Evolutionary conservation across 2,113 vertebrate species (phyloP).

Genomic region (Benitochromis conjunctus): DNA sequence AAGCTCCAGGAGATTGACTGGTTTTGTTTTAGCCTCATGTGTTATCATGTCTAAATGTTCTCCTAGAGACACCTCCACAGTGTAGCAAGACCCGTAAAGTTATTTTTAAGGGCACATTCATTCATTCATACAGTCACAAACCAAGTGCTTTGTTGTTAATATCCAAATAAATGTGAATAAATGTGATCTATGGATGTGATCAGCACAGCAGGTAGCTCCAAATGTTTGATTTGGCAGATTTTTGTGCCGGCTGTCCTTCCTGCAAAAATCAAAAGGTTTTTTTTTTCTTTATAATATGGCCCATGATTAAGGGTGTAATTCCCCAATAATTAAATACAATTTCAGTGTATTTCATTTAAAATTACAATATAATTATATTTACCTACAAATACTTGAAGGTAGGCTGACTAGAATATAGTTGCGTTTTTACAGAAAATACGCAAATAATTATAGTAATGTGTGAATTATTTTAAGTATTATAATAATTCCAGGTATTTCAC

Average conservation of each 20-base stretch:
- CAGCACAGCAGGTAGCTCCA: not conserved
- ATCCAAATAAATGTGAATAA: not conserved
- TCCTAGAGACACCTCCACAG: not conserved
- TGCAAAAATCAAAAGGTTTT: accelerated
- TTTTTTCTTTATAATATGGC: not conserved
- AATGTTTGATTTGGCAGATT: not conserved
- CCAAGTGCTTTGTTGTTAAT: not conserved
- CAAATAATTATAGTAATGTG: not conserved
- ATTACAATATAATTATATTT: not conserved
- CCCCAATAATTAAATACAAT: not conserved
- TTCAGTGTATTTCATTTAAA: not conserved
- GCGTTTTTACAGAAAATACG: not conserved
- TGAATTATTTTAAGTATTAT: not conserved
- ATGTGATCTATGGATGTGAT: not conserved
- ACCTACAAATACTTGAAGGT: not conserved
- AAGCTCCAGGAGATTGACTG: not conserved
- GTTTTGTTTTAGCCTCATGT: not conserved
- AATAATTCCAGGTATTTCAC: not conserved
- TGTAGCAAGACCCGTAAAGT: not conserved
- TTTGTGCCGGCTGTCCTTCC: not conserved
- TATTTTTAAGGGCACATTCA: not conserved
- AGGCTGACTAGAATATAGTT: not conserved
- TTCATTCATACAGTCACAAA: not conserved
- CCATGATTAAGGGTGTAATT: not conserved
- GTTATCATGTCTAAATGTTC: not conserved